phyloP scores from a whole-genome alignment of 2,113 vertebrate genomes.

The Nannospalax galili region DNA sequence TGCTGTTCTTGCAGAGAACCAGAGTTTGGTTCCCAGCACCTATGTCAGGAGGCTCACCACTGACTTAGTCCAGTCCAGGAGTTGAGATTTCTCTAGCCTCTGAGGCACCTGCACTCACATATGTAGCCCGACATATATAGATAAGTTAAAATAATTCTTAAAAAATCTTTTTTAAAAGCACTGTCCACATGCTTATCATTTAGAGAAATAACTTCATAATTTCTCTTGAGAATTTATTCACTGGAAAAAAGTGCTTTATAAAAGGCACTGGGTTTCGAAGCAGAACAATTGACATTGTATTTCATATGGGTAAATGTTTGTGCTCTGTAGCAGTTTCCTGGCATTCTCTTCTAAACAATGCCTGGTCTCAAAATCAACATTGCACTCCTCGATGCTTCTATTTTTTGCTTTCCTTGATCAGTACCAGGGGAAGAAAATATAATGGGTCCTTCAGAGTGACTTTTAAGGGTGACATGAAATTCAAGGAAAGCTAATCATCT shows the following conservation, averaged over 20 bases:
- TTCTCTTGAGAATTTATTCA: constrained; percentile 47
- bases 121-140: too few relatives aligned
- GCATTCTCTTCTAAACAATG: constrained; percentile 72
- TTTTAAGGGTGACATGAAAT: constrained; percentile 57
- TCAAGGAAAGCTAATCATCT: constrained; percentile 58
- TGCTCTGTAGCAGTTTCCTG: constrained; percentile 61
- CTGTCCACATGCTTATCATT: constrained; percentile 5
- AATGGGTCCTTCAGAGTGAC: constrained; percentile 59
- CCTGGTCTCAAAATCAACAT: constrained; percentile 47
- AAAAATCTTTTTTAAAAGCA: neutral
- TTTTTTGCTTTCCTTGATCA: constrained; percentile 70
- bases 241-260: constrained; percentile 13
- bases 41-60: too few relatives aligned
- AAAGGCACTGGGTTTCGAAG: constrained; percentile 10
- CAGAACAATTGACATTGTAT: constrained; percentile 68
- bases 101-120: too few relatives aligned
- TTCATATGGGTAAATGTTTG: constrained; percentile 48
- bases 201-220: constrained; percentile 30
- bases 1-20: too few relatives aligned
- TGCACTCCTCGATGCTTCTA: constrained; percentile 60
- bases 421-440: constrained; percentile 53
- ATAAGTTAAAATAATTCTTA: too few relatives aligned
- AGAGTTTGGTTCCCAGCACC: too few relatives aligned
- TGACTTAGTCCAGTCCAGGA: too few relatives aligned
- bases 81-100: too few relatives aligned